Conservation (phyloP, 2,113 vertebrate genomes). For the Trogon surrucura region DNA sequence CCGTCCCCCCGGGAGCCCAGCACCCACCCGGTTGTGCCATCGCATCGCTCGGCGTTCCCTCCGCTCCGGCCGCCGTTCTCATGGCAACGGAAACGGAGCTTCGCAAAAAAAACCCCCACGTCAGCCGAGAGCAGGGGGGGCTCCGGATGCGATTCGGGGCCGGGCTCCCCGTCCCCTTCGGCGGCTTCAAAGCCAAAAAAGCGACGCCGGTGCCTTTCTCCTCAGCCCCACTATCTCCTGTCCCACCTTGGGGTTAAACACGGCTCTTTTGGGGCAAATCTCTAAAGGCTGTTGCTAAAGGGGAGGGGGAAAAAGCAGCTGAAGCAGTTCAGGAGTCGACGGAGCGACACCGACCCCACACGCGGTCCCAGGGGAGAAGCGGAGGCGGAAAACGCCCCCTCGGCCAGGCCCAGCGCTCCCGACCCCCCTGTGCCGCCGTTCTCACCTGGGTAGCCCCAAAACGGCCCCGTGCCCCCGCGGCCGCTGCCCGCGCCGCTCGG, state of each 20-base stretch:
- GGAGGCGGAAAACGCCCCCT: too few relatives aligned
- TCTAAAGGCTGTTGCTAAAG: not conserved
- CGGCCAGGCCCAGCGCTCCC: too few relatives aligned
- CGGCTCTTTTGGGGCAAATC: not conserved
- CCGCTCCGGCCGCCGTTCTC: not conserved
- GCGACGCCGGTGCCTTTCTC: not conserved
- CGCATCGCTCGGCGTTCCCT: not conserved
- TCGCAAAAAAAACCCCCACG: too few relatives aligned
- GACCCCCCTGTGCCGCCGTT: too few relatives aligned
- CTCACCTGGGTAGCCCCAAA: not conserved
- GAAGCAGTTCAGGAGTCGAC: too few relatives aligned
- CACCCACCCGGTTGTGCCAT: not conserved
- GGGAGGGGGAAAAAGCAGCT: not conserved
- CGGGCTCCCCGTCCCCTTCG: too few relatives aligned
- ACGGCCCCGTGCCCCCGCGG: fast-evolving
- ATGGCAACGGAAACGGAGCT: not conserved
- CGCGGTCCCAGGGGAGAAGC: not conserved
- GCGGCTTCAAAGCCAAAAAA: not conserved
- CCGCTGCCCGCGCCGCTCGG: too few relatives aligned
- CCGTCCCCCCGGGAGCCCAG: not conserved
- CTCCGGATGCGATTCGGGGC: fast-evolving
- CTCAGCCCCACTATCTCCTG: not conserved
- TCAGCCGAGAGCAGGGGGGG: not conserved
- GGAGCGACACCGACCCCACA: too few relatives aligned
- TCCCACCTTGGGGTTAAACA: not conserved